These are phyloP conservation scores for Ammodytes marinus DNA, from an alignment of 2,113 vertebrate genomes.

Conservation along the genomic window DNA sequence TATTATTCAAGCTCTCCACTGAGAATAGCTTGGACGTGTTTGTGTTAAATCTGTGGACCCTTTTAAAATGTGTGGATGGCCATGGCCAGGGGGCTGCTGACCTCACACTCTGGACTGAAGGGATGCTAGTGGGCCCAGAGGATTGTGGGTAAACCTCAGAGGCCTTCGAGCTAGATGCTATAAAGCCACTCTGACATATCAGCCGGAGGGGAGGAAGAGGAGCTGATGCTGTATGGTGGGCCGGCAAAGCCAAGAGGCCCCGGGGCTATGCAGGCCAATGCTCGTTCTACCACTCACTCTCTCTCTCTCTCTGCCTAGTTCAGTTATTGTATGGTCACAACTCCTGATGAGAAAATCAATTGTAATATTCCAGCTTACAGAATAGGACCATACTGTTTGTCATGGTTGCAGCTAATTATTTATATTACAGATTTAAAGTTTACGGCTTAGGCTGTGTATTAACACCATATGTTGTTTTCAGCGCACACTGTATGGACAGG, in stretches of 20 bases:
- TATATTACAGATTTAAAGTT: neutral
- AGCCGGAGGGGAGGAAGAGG: conserved; percentile 61
- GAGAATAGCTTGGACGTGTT: conserved; percentile 49
- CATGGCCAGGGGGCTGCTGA: conserved; percentile 68
- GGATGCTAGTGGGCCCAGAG: conserved; percentile 40
- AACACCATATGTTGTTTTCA: too few relatives aligned
- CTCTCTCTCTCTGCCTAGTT: neutral
- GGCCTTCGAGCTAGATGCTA: conserved; percentile 39
- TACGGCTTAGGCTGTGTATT: too few relatives aligned
- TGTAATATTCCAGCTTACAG: neutral
- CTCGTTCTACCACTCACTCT: conserved; percentile 10
- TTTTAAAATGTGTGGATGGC: conserved; percentile 40
- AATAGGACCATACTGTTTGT: neutral
- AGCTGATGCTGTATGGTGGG: conserved; percentile 30
- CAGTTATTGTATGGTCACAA: neutral
- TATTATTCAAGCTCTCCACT: conserved; percentile 34
- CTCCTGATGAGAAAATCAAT: conserved; percentile 9
- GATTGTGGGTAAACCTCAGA: conserved; percentile 65
- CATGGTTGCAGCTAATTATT: neutral
- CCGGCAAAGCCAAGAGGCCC: conserved; percentile 53
- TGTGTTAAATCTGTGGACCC: conserved; percentile 34
- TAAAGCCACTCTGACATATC: conserved; percentile 60
- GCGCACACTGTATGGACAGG: too few relatives aligned
- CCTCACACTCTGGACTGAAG: conserved; percentile 57
- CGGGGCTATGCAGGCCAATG: conserved; percentile 40